Percentiles rank a stretch among this genome's conserved stretches.
These are phyloP conservation scores for Carassius auratus DNA, from an alignment of 2,113 vertebrate species.

Conservation along the genomic window DNA sequence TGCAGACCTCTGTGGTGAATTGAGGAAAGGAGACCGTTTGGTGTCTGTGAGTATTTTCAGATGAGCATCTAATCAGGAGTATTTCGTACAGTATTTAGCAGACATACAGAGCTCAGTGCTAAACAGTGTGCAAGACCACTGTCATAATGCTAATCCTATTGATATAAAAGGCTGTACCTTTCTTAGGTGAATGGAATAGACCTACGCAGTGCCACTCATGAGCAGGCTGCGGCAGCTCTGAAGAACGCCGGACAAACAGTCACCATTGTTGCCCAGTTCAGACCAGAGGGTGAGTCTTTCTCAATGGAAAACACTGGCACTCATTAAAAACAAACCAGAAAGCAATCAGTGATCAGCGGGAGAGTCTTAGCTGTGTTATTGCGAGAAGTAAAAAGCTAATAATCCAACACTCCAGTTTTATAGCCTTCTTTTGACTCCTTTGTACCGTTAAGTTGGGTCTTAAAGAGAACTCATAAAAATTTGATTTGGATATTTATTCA, in stretches of 20 bases:
- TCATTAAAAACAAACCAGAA: too few species aligned
- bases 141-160: neutral
- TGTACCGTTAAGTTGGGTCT: too few species aligned
- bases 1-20: conserved; percentile 94
- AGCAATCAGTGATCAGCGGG: too few species aligned
- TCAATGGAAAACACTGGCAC: conserved; percentile 68
- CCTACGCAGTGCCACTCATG: conserved; percentile 90
- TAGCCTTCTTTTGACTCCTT: too few species aligned
- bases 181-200: conserved; percentile 93
- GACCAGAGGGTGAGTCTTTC: conserved; percentile 87
- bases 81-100: neutral
- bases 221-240: conserved; percentile 91
- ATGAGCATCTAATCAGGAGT: neutral
- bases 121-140: neutral
- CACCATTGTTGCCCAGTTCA: conserved; percentile 94
- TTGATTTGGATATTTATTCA: too few species aligned
- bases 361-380: too few species aligned
- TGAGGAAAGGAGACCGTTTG: conserved; percentile 94
- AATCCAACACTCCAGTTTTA: too few species aligned
- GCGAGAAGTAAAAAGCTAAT: too few species aligned
- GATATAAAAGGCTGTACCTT: conserved; percentile 51
- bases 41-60: conserved; percentile 81
- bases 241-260: conserved; percentile 96
- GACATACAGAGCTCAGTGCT: neutral
- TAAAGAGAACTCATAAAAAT: too few species aligned